Base-by-base conservation (phyloP, 1,140 invertebrate species). In the Helicorthomorpha holstii region DNA sequence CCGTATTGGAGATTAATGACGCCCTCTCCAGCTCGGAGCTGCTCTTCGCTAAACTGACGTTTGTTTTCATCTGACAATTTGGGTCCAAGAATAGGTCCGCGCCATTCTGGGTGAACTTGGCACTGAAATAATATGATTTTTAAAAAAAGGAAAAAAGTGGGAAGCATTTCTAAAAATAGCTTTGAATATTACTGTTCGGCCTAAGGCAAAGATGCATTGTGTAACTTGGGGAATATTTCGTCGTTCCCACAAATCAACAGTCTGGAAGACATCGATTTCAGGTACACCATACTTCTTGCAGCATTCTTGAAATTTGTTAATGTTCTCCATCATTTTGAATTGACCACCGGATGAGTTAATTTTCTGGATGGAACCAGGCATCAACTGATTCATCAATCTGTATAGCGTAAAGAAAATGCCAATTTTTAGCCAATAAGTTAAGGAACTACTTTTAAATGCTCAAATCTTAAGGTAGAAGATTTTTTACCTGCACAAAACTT, bases 311-410 rank as follows among this genome's bases (percentile, higher is more conserved):
- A 96, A 94, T 73, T 86, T 80, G 72, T 83, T 87, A 64, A 92
- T 85, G 73, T 94, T 94, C 71, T 94, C 88, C 87, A 93, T 92
- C 76, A 93, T 79, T 64, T 90, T 91, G 78, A 93, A 94, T 59
- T 89, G 85, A 61, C 83, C 83, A 51, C 87, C 88, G 53, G 81
- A 80, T 52, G 77, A 78, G 75, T 92, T 89, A 69, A 92, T 84
- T 69, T 91, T 93, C 62, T 75, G 63, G 42, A 92, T 75, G 52
- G 79, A 70, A 57, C 85, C 85, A 27, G 89, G 88, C 50, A 75
- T 70, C 52, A 94, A 66, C 65, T 83, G 86, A 76, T 94, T 92
- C 73, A 93, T 88, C 56, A 93, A 66, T 49, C 72, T 74, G 57
- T 4, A 50, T 56, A 54, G 38, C 38, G 38, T 48, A 44, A 47